Base-by-base conservation (phyloP, 2,888 invertebrate species). In the Thyatira batis region DNA sequence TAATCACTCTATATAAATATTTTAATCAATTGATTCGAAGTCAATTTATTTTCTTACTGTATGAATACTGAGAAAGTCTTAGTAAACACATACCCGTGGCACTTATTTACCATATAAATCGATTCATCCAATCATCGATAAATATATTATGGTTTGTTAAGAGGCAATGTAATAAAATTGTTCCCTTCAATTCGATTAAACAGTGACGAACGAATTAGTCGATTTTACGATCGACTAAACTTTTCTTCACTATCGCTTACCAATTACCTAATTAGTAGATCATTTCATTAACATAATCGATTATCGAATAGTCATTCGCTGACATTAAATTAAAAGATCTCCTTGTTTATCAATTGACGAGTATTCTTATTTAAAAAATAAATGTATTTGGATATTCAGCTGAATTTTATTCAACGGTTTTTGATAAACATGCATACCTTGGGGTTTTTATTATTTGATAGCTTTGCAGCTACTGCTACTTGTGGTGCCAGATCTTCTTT, bases 91-190 rank as follows among this genome's bases (percentile, higher is more conserved):
- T n/a, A n/a, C n/a, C 39, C 8, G 1, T 30, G 11, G 20, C 9
- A 49, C 23, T 39, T 13, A 52, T 46, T 46, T 52, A 45, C 23
- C 51, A 49, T 49, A 27, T 49, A 43, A 44, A 52, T 39, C 33
- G 48, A 33, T 46, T 13, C 3, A 17, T 45, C 20, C 9, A 52
- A 30, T 46, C 11, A 46, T 46, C n/a, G 17, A 48, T 48, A 39
- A 17, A 39, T 13, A 33, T 13, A 33, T 33, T 17, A 39, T 39
- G 13, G 39, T 17, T 39, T 17, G 6, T 39, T 39, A 5, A 17
- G 17, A 39, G 17, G 39, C 8, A 8, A 39, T 39, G 39, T 17
- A 39, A 17, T 39, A 33, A 45, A 30, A 46, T 33, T 46, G 33
- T 52, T 39, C 1, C 1, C 17, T 39, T 33, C 17, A 13, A 21